Evolutionary conservation across 2,113 vertebrate genomes (phyloP).

Genomic region (Heliornis fulica): DNA sequence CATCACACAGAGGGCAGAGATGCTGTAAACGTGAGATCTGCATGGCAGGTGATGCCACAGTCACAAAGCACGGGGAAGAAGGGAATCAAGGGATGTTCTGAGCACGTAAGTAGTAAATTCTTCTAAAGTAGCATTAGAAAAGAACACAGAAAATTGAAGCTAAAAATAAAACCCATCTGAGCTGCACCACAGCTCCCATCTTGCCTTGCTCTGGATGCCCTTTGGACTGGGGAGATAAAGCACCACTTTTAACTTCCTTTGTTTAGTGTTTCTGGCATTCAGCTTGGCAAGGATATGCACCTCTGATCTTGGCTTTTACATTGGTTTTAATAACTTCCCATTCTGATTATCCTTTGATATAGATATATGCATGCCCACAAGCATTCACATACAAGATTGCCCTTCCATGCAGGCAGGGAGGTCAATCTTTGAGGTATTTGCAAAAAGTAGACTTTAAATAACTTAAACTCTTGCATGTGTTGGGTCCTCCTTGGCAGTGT

Average conservation of each 20-base stretch:
- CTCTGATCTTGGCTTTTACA: not conserved
- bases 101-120: not conserved
- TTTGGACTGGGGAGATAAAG: not conserved
- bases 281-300: not conserved
- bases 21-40: not conserved
- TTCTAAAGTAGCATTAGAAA: not conserved
- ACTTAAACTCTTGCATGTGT: fast-evolving
- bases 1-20: not conserved
- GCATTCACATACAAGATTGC: not conserved
- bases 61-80: not conserved
- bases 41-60: not conserved
- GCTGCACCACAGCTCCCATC: not conserved
- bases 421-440: not conserved
- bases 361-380: not conserved
- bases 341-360: not conserved
- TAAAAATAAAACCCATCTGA: not conserved
- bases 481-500: not conserved
- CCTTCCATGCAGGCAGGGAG: not conserved
- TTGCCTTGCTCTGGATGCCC: not conserved
- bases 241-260: not conserved
- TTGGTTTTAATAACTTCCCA: not conserved
- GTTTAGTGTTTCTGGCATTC: not conserved
- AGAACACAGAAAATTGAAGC: not conserved
- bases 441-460: not conserved
- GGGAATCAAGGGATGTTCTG: not conserved